Percentiles rank a stretch among this genome's conserved stretches.
Evolutionary conservation across 2,113 vertebrate species (phyloP).

Genomic region (Lampris megalopsis): DNA sequence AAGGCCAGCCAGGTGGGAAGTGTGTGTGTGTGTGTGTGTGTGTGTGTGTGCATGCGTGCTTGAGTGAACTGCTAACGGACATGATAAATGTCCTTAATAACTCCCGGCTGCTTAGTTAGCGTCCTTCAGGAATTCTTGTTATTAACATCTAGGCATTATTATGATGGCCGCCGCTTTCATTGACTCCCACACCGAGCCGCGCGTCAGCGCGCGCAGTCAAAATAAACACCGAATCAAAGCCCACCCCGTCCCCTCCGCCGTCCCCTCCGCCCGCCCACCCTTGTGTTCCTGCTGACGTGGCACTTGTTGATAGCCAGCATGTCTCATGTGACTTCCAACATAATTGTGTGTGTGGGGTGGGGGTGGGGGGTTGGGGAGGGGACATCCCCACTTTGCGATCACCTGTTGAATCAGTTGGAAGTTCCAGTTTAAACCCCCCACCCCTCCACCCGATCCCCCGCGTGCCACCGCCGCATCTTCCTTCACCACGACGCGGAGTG

Average conservation of each 20-base stretch:
- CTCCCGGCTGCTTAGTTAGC: slow-evolving; percentile 66
- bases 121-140: slow-evolving; percentile 76
- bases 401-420: slow-evolving; percentile 64
- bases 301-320: slow-evolving; percentile 63
- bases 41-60: slow-evolving; percentile 20
- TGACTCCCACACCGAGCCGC: slow-evolving; percentile 85
- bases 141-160: slow-evolving; percentile 79
- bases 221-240: slow-evolving; percentile 64
- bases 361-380: slow-evolving; percentile 35
- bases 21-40: slow-evolving; percentile 11
- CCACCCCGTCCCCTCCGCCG: not conserved
- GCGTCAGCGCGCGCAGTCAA: slow-evolving; percentile 79
- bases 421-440: not conserved
- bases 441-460: too few species aligned
- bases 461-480: not conserved
- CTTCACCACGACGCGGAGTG: not conserved
- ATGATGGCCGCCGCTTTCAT: slow-evolving; percentile 84
- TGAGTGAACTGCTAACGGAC: slow-evolving; percentile 63
- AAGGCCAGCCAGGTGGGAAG: not conserved
- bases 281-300: slow-evolving; percentile 64
- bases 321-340: slow-evolving; percentile 48
- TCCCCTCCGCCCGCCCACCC: not conserved
- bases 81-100: slow-evolving; percentile 84
- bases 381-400: slow-evolving; percentile 22
- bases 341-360: slow-evolving; percentile 22